Percentiles rank a stretch among this genome's conserved stretches.
Conservation (phyloP, 2,113 vertebrate genomes). For the Oceanites oceanicus region DNA sequence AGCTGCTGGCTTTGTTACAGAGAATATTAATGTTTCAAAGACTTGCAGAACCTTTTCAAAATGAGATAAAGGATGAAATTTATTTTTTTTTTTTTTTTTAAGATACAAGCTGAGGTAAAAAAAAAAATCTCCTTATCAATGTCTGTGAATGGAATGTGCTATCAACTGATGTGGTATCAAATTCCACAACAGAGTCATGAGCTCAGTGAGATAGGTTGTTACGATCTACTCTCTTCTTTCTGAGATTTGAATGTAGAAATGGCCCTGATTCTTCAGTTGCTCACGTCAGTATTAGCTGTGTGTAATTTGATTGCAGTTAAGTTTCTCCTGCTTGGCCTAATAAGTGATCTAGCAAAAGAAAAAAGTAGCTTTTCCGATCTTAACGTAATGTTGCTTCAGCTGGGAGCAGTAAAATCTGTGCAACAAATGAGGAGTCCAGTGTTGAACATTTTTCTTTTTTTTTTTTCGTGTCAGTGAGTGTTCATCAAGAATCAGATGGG, state of each 20-base stretch:
- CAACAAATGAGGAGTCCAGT: not conserved
- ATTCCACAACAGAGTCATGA: not conserved
- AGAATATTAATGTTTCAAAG: slow-evolving; percentile 69
- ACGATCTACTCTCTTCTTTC: not conserved
- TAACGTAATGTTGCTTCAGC: not conserved
- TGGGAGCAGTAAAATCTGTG: not conserved
- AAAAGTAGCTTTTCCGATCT: not conserved
- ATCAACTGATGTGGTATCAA: not conserved
- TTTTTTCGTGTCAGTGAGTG: too few species aligned
- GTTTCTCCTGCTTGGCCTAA: not conserved
- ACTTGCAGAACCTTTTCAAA: slow-evolving; percentile 5
- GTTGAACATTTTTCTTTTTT: not conserved
- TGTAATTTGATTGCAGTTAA: not conserved
- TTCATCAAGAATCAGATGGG: not conserved
- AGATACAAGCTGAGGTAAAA: not conserved
- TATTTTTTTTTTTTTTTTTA: not conserved
- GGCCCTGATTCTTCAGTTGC: not conserved
- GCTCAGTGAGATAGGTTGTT: not conserved
- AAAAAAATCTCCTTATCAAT: not conserved
- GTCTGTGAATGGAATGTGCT: not conserved
- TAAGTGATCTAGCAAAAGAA: not conserved
- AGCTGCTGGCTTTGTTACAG: slow-evolving; percentile 73
- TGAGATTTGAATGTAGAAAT: not conserved
- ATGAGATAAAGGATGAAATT: not conserved
- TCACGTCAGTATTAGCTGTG: not conserved